Conservation (phyloP, 2,113 vertebrate species). For the Microtus oregoni region DNA sequence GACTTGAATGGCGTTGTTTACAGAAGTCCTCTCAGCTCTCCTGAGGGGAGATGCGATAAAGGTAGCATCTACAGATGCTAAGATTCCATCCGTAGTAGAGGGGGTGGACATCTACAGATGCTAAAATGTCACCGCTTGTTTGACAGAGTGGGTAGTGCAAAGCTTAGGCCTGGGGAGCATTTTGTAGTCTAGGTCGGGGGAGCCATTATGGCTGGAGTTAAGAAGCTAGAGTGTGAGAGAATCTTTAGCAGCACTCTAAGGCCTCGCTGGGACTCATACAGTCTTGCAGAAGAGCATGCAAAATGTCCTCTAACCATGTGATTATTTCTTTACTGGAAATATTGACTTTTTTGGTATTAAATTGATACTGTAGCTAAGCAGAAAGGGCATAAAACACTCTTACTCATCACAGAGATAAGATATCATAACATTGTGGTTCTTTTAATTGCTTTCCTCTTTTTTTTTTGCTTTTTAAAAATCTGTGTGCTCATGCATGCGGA, state of each 20-base stretch:
- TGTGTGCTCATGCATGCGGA: fast-evolving
- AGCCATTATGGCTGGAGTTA: background rate
- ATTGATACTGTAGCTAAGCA: background rate
- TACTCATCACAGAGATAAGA: background rate
- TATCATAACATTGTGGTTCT: background rate
- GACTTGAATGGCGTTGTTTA: background rate
- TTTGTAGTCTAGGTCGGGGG: background rate
- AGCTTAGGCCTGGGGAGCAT: background rate
- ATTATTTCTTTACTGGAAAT: background rate
- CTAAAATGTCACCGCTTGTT: background rate
- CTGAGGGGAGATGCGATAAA: fast-evolving
- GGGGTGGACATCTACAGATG: background rate
- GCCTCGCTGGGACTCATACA: background rate
- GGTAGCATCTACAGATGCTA: background rate
- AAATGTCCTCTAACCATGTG: background rate
- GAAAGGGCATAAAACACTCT: background rate
- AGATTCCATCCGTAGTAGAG: background rate
- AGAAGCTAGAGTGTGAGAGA: background rate
- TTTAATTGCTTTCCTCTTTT: constrained; percentile 8
- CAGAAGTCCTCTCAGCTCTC: background rate
- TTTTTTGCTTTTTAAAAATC: too few relatives aligned
- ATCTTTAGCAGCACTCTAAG: background rate
- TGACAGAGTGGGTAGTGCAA: background rate
- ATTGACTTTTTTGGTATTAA: background rate
- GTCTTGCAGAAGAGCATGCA: background rate